Evolutionary conservation across 2,797 vertebrate species (phyloP).

Genomic region (Catamblyrhynchus diadema): DNA sequence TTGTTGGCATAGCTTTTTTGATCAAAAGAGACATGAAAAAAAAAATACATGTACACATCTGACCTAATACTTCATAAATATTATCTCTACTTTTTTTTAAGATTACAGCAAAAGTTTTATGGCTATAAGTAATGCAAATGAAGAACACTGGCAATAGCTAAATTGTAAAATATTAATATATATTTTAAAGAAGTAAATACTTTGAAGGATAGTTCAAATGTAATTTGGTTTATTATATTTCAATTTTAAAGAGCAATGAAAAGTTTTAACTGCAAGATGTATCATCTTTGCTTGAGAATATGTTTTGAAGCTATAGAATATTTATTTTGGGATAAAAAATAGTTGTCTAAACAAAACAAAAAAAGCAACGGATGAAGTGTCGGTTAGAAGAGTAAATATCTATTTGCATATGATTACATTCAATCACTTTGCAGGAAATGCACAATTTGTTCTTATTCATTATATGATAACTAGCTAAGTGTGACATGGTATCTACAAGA

Average conservation of each 20-base stretch:
- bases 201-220: slow-evolving; percentile 18
- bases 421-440: neutral
- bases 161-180: slow-evolving; percentile 52
- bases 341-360: neutral
- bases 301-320: slow-evolving; percentile 34
- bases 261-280: slow-evolving; percentile 16
- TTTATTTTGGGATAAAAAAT: slow-evolving; percentile 51
- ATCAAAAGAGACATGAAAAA: neutral
- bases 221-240: slow-evolving; percentile 36
- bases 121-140: neutral
- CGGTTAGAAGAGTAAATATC: neutral
- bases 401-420: neutral
- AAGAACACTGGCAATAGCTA: slow-evolving; percentile 11
- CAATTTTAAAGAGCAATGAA: neutral
- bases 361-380: neutral
- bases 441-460: slow-evolving; percentile 2
- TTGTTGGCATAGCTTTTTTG: neutral
- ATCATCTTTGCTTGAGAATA: slow-evolving; percentile 10
- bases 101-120: neutral
- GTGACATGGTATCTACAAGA: neutral
- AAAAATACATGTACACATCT: neutral
- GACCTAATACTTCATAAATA: neutral
- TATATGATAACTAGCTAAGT: neutral
- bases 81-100: neutral
- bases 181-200: slow-evolving; percentile 39